Base-by-base conservation (phyloP, 2,113 vertebrate genomes). In the Podarcis cretensis region DNA sequence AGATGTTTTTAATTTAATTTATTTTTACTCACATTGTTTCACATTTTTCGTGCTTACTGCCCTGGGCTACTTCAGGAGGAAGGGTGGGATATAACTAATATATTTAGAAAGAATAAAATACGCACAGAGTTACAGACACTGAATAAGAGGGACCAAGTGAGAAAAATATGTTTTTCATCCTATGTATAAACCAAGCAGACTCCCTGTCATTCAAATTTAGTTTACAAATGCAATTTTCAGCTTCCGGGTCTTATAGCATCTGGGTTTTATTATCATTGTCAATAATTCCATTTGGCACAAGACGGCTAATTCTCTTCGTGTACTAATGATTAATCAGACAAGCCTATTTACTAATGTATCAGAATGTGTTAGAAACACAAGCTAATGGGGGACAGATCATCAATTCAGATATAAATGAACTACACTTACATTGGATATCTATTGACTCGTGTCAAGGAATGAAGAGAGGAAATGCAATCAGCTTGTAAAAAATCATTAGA, bases 361-460 rank as follows among this genome's bases (percentile, higher is more conserved):
- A 98, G 98, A 99, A 98, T 98, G 98, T 98, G 98, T 98, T 99
- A 98, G 98, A 99, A 98, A 98, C 98, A 98, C 98, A 99, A 98
- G 98, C 98, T 99, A 99, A 99, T 98, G 97, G 96, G 94, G 93
- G 98, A 99, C 98, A 99, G 98, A 98, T 98, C 98, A 98, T 99
- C 98, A 99, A 99, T 99, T 99, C 98, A 98, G 98, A 98, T 98
- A 99, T 98, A 99, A 99, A 99, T 99, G 98, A 99, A 98, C 98
- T 97, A 94, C 97, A 98, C 98, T 99, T 98, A 97, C 97, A 98
- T 98, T 94, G 98, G 98, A 97, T 97, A 97, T 94, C 96, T 98
- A 99, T 99, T 98, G 98, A 99, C 98, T 98, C 95, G 93, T 98
- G 98, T 97, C 98, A 98, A 97, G 97, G 98, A 98, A 98, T 97